phyloP scores from a whole-genome alignment of 2,113 vertebrate genomes.

The Catharus minimus region DNA sequence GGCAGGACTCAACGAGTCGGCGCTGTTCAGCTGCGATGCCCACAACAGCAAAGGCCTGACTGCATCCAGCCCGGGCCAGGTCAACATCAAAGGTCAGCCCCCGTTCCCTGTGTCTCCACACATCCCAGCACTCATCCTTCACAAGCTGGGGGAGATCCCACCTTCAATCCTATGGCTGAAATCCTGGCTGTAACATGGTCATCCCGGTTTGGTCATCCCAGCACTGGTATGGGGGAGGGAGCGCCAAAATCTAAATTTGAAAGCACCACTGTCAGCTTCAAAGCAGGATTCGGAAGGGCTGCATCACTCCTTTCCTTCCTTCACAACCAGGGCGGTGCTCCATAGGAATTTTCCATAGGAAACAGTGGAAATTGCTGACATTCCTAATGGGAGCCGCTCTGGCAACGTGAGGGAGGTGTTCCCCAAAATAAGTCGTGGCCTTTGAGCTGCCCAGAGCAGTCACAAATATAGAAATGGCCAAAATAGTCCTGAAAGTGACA shows the following conservation, averaged over 20 bases:
- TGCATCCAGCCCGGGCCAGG: conserved; percentile 79
- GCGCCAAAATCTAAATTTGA: neutral
- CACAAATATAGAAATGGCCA: neutral
- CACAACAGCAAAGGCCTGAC: conserved; percentile 86
- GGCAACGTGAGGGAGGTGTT: neutral
- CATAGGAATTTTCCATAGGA: conserved; percentile 44
- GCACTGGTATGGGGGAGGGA: neutral
- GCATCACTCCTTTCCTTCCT: conserved; percentile 68
- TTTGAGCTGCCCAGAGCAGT: neutral
- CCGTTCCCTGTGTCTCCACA: neutral
- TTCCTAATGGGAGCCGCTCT: neutral
- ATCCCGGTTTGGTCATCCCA: neutral
- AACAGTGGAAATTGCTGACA: conserved; percentile 60
- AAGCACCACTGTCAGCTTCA: neutral
- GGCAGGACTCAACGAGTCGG: conserved; percentile 78
- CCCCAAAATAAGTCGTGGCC: neutral
- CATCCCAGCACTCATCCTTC: neutral
- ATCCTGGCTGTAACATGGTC: neutral
- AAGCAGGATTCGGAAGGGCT: conserved; percentile 29
- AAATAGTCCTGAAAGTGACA: neutral
- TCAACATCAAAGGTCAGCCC: conserved; percentile 90
- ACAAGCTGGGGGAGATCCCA: neutral
- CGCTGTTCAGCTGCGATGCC: conserved; percentile 91
- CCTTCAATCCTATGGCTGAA: neutral
- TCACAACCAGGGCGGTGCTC: neutral